These are phyloP conservation scores for Sebastes steindachneri DNA, from an alignment of 2,797 vertebrate genomes.

Conservation along the genomic window DNA sequence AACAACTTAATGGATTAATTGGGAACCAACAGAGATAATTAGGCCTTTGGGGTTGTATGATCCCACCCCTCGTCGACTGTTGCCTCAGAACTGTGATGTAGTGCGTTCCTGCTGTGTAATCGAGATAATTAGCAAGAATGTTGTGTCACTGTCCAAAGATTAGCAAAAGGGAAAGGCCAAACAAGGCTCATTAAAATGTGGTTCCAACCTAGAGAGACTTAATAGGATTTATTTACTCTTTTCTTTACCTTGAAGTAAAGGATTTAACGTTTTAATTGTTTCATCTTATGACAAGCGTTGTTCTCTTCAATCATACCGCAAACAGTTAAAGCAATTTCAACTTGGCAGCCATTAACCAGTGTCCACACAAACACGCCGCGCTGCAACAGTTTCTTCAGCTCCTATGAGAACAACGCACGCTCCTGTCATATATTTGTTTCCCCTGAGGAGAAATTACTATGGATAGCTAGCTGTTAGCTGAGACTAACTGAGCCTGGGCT, in stretches of 20 bases:
- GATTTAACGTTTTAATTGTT: slow-evolving; percentile 5
- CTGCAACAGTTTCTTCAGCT: slow-evolving; percentile 10
- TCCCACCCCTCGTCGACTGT: slow-evolving; percentile 91
- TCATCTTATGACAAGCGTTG: slow-evolving; percentile 24
- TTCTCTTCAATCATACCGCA: slow-evolving; percentile 7
- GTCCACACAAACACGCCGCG: slow-evolving; percentile 7
- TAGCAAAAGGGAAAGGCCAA: slow-evolving; percentile 86
- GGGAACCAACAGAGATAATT: slow-evolving; percentile 96
- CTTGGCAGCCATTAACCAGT: slow-evolving; percentile 31
- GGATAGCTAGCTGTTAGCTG: slow-evolving; percentile 68
- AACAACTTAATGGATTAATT: slow-evolving; percentile 98
- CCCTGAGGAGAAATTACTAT: slow-evolving; percentile 63
- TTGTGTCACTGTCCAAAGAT: slow-evolving; percentile 87
- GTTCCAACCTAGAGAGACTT: slow-evolving; percentile 56
- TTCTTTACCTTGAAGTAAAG: slow-evolving; percentile 22
- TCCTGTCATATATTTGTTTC: slow-evolving; percentile 54
- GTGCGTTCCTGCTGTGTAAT: slow-evolving; percentile 89
- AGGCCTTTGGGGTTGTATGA: slow-evolving; percentile 94
- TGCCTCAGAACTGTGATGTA: slow-evolving; percentile 87
- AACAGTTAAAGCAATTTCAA: slow-evolving; percentile 23
- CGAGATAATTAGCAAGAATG: slow-evolving; percentile 87
- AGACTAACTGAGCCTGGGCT: slow-evolving; percentile 73
- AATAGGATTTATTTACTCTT: slow-evolving; percentile 40
- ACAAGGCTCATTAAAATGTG: slow-evolving; percentile 77
- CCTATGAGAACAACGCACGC: slow-evolving; percentile 6